Evolutionary conservation across 2,888 invertebrate genomes (phyloP).

Genomic region (Pristionchus arcanus): DNA sequence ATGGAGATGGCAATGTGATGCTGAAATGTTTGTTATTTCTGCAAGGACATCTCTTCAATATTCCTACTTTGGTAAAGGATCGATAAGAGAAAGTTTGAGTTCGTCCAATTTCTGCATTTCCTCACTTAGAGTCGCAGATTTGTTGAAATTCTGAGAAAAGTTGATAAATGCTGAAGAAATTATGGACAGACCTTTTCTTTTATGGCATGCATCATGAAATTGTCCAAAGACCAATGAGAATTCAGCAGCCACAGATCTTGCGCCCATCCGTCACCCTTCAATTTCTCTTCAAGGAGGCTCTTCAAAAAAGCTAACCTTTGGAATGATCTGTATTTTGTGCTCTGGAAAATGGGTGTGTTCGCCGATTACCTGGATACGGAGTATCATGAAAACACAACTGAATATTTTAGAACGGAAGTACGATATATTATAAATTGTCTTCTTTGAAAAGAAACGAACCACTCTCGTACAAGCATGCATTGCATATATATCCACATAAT

Average conservation of each 20-base stretch:
- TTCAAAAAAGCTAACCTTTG: background rate
- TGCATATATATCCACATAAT: background rate
- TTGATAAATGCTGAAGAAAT: background rate
- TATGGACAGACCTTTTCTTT: background rate
- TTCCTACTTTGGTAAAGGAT: background rate
- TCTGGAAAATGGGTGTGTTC: background rate
- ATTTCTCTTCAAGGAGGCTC: background rate
- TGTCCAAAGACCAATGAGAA: background rate
- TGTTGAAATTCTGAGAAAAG: background rate
- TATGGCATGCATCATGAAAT: background rate
- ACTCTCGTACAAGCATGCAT: slow-evolving; percentile 17
- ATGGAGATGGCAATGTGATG: background rate
- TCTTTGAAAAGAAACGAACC: background rate
- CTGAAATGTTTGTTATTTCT: too few species aligned
- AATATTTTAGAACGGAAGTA: background rate
- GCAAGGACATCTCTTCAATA: too few species aligned
- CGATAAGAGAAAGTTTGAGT: background rate
- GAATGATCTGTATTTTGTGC: background rate
- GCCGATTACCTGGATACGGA: background rate
- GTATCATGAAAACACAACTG: background rate
- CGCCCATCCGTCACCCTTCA: background rate
- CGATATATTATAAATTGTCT: too few species aligned
- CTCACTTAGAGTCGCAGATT: background rate
- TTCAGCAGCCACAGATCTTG: background rate
- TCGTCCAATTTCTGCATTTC: background rate